Evolutionary conservation across 2,113 vertebrate species (phyloP), one percentile per base, ranked within the genome.

Genomic region (Haplotaxodon microlepis): DNA sequence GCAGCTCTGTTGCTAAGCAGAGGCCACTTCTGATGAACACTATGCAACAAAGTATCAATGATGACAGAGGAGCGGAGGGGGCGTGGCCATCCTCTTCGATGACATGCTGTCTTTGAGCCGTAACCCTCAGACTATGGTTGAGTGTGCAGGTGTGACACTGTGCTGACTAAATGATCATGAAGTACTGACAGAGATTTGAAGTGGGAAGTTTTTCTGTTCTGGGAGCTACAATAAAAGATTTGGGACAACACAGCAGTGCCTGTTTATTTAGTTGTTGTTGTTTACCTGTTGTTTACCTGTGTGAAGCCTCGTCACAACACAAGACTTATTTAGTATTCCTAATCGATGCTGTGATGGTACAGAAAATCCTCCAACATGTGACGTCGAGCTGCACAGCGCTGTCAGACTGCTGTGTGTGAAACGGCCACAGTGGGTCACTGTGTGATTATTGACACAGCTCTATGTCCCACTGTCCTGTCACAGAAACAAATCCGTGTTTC

Each of bases 191-290:
- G 56, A 87, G 78, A 81, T 88, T 85, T 86, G 84, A 90, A 92
- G 84, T 88, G 84, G 89, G 80, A 83, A 38, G 81, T n/a, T 90
- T 93, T 89, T 91, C 89, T 94, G 86, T 94, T 94, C 83, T 86
- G 92, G 81, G 90, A 90, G 92, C 94, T 94, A 87, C 88, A 97
- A 96, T 96, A 92, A 96, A 96, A 95, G 84, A 78, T 95, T 96
- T 96, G 95, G 94, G 84, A 96, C 88, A 93, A 95, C 86, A 89
- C n/a, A 27, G 14, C 69, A 47, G 21, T 47, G 71, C 42, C 71
- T 76, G 71, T 76, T 76, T 29, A 29, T 45, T 73, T 10, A 27
- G 4, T 76, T 76, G 24, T 19, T 47, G 40, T 63, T 7, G 59
- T 36, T 63, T 61, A 61, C 27, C 57, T 45, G 5, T 24, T 9